Base-by-base conservation (phyloP, 2,113 vertebrate genomes). In the Paratilapia polleni region DNA sequence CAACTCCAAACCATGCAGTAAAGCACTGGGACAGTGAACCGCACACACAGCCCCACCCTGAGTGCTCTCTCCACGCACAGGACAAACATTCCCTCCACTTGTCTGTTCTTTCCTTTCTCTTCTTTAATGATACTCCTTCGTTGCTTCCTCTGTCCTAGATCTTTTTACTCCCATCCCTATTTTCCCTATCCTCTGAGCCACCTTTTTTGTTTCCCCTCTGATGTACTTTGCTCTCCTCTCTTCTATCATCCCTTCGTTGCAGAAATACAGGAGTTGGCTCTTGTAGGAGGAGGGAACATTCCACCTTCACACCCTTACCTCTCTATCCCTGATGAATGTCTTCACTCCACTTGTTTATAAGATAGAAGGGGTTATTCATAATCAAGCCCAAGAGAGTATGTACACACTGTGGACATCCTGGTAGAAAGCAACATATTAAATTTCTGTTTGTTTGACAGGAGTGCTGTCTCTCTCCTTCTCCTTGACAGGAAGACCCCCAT, bases 381-480 rank as follows among this genome's bases (percentile, higher is more conserved):
- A 97, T 97, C 96, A 97, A 95, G 96, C 94, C 93, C 93, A 96
- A 85, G 96, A 96, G 96, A 97, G 96, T 97, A 96, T 98, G 96
- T 98, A 98, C 97, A 98, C 97, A 97, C 95, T 95, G 95, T 95
- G 96, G 97, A 97, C 97, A 96, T 96, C 96, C 96, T 96, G 95
- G 97, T 96, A 98, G 96, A 97, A 96, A 95, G 95, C 96, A 86
- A 96, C 96, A 94, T 97, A 97, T 98, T 98, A 96, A 96, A 98
- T 98, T 97, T 97, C 96, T 97, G 95, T 97, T 97, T 98, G 98
- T 99, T 99, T 99, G 98, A 98, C 98, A 98, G 97, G 96, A 97
- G 96, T 93, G 96, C 97, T 97, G 95, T 97, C 96, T 97, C 96
- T 96, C 96, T 97, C 95, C 96, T 95, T 95, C 96, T 95, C 95